A percentile compares a stretch with the other conserved stretches of the same genome.
phyloP scores from a whole-genome alignment of 2,113 vertebrate genomes.

The Thalassoma bifasciatum region DNA sequence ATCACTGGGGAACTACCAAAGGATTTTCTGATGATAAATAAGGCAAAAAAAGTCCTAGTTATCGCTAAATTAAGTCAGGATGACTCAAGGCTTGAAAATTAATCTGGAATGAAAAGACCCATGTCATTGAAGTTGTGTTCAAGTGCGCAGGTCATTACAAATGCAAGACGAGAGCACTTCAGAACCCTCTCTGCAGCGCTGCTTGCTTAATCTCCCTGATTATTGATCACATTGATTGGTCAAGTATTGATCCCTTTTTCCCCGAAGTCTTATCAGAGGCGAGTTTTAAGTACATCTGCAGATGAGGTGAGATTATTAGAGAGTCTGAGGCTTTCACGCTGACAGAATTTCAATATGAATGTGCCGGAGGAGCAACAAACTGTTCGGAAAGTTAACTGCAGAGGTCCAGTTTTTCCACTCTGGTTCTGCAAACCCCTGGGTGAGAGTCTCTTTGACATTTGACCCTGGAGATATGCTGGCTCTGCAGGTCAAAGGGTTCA shows the following conservation, averaged over 20 bases:
- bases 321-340: conserved; percentile 52
- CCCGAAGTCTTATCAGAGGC: conserved; percentile 68
- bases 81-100: conserved; percentile 17
- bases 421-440: conserved; percentile 7
- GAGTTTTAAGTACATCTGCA: conserved; percentile 69
- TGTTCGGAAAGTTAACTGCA: conserved; percentile 43
- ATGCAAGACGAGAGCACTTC: conserved; percentile 36
- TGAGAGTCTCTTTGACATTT: conserved; percentile 17
- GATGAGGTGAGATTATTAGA: conserved; percentile 64
- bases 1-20: too few relatives aligned
- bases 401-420: conserved; percentile 32
- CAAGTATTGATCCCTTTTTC: conserved; percentile 64
- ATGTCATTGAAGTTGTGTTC: conserved; percentile 43
- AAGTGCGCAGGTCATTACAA: conserved; percentile 41
- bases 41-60: too few relatives aligned
- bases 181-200: conserved; percentile 37
- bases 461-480: neutral
- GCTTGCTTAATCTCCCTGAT: conserved; percentile 63
- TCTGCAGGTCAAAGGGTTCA: too few relatives aligned
- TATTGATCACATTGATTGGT: conserved; percentile 73
- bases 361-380: conserved; percentile 32
- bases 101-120: conserved; percentile 24
- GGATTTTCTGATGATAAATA: too few relatives aligned
- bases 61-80: too few relatives aligned
- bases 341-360: conserved; percentile 64